Base-by-base conservation (phyloP, 2,797 vertebrate species). In the Takifugu ocellatus region DNA sequence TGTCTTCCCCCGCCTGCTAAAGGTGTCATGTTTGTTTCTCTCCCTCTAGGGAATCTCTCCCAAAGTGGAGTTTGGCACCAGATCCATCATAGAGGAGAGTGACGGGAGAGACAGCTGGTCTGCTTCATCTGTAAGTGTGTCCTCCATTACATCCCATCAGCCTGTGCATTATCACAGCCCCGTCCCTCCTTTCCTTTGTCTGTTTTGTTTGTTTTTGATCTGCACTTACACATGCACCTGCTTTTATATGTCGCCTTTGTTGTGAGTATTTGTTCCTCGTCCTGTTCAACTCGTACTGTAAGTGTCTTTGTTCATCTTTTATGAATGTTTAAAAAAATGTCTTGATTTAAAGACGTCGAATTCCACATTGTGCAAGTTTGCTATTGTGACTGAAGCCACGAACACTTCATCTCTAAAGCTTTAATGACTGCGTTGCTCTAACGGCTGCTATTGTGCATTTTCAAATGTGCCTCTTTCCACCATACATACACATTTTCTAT, bases 61-160 rank as follows among this genome's bases (percentile, higher is more conserved):
- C 84, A 94, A 93, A 92, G 85, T 97, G 89, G 93, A 92, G 88
- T 98, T 98, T 90, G 88, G 92, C 71, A 94, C 93, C 43, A 92
- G 84, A 68, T 95, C 92, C 73, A 83, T 94, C 88, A 95, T 98
- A 86, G 92, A 94, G 58, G 95, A 96, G 90, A 92, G 89, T 80
- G 84, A 81, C 73, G 70, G 82, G 49, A 84, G 71, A 54, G 84
- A 82, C 63, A 54, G 70, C 68, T 54, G 56, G 64, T 55, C 74
- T 51, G 50, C 77, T 43, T 78, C 59, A 43, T 65, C 74, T 70
- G 86, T 89, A 70, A 80, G 88, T 84, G 26, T 56, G 31, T 72
- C 53, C 12, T 52, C 59, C 56, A 65, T 70, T 49, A 56, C 53
- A 43, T 67, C 59, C 54, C 59, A 51, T 2, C 44, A 11, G 15